Evolutionary conservation across 1,140 invertebrate genomes (phyloP).

Genomic region (Anoplolepis gracilipes): DNA sequence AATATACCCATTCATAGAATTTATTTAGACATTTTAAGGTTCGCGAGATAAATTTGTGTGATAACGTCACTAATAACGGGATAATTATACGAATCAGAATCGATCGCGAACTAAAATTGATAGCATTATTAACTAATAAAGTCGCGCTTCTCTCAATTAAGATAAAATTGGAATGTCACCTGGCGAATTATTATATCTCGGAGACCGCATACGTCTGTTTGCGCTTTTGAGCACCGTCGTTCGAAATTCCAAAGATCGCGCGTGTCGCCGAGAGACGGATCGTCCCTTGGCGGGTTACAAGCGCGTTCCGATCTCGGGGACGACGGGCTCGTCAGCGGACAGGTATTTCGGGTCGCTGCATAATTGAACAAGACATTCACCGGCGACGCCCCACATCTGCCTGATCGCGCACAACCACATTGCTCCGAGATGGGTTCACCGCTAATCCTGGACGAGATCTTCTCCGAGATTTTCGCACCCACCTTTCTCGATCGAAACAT

Average conservation of each 20-base stretch:
- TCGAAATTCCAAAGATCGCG: conserved; percentile 43
- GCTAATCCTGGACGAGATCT: conserved; percentile 2
- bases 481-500: not conserved
- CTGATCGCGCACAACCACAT: conserved; percentile 18
- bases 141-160: conserved; percentile 2
- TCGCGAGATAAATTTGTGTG: not conserved
- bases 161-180: conserved; percentile 4
- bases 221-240: conserved; percentile 13
- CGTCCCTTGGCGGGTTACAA: conserved; percentile 32
- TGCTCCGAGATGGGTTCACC: conserved; percentile 13
- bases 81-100: not conserved
- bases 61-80: not conserved
- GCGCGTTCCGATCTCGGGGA: conserved; percentile 19
- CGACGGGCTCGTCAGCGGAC: conserved; percentile 41
- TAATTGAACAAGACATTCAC: conserved; percentile 64
- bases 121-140: not conserved
- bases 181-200: conserved; percentile 10
- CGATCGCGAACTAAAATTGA: not conserved
- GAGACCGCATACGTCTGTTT: conserved; percentile 10
- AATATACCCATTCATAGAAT: not conserved
- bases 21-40: not conserved
- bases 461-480: not conserved
- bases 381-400: conserved; percentile 29
- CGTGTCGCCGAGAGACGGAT: conserved; percentile 39
- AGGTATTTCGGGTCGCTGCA: conserved; percentile 61